Conservation (phyloP, 2,113 vertebrate genomes). For the Sylvietta virens region DNA sequence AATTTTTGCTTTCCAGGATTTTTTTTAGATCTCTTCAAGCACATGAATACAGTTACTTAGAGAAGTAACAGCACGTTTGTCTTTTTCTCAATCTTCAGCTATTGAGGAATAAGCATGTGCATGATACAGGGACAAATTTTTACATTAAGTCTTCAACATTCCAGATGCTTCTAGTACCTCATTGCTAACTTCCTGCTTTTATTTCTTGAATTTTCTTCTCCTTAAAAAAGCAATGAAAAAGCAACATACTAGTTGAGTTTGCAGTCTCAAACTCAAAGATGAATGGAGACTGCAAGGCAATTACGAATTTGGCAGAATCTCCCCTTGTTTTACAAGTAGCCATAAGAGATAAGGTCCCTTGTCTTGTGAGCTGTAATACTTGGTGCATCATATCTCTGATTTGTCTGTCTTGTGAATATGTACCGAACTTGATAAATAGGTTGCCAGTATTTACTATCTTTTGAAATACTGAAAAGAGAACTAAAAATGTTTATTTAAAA, state of each 20-base stretch:
- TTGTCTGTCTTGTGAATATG: not conserved
- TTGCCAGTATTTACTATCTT: not conserved
- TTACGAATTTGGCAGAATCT: not conserved
- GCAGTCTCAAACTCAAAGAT: too few relatives aligned
- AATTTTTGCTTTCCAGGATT: not conserved
- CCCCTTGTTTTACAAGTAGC: not conserved
- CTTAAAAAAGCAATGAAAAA: not conserved
- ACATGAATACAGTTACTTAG: not conserved
- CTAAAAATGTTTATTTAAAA: not conserved
- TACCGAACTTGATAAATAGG: not conserved
- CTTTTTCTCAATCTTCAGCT: not conserved
- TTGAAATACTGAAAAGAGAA: not conserved
- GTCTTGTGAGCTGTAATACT: not conserved
- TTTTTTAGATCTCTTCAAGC: not conserved
- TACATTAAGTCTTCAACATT: not conserved
- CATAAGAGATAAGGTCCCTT: not conserved
- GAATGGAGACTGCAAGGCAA: not conserved
- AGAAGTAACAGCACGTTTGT: not conserved
- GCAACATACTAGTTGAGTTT: not conserved
- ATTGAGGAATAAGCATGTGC: not conserved
- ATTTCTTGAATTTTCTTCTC: not conserved
- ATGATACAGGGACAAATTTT: not conserved
- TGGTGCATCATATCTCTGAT: not conserved
- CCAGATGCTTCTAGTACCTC: not conserved
- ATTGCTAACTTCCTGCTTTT: not conserved